A percentile compares a stretch with the other conserved stretches of the same genome.
Conservation (phyloP, 2,113 vertebrate genomes). For the Vulpes vulpes region DNA sequence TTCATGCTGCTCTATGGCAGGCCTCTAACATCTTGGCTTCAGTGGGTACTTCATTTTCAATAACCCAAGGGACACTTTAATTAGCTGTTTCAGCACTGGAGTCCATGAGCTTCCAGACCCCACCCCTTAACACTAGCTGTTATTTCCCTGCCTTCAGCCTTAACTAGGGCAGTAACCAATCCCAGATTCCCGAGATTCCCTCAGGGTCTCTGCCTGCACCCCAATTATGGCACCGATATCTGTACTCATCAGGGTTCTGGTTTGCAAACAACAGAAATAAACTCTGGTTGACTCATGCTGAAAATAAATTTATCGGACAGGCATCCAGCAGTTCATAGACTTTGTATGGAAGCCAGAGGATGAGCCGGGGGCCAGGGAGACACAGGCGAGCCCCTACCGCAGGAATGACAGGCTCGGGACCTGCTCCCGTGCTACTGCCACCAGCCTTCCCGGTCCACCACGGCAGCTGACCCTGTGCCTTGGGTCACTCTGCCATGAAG, state of each 20-base stretch:
- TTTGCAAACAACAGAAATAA: slow-evolving; percentile 28
- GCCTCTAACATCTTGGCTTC: not conserved
- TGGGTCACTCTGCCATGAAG: not conserved
- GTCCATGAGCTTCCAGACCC: not conserved
- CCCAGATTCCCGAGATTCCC: not conserved
- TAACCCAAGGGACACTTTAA: slow-evolving; percentile 10
- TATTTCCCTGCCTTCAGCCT: not conserved
- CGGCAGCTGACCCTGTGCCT: not conserved
- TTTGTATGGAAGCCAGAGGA: not conserved
- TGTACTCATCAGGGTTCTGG: not conserved
- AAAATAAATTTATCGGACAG: not conserved
- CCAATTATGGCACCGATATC: not conserved
- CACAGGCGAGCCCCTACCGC: not conserved
- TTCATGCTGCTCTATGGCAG: not conserved
- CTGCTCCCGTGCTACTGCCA: rapidly evolving
- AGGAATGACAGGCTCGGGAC: not conserved
- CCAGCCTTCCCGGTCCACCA: not conserved
- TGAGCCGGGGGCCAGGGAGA: not conserved
- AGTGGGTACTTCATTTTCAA: not conserved
- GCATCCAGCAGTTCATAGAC: not conserved
- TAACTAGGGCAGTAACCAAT: not conserved
- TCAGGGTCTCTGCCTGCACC: not conserved
- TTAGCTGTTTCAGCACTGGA: not conserved
- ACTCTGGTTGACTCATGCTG: not conserved
- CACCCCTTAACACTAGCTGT: not conserved